Base-by-base conservation (phyloP, 2,888 invertebrate genomes). In the Coleophora flavipennella region DNA sequence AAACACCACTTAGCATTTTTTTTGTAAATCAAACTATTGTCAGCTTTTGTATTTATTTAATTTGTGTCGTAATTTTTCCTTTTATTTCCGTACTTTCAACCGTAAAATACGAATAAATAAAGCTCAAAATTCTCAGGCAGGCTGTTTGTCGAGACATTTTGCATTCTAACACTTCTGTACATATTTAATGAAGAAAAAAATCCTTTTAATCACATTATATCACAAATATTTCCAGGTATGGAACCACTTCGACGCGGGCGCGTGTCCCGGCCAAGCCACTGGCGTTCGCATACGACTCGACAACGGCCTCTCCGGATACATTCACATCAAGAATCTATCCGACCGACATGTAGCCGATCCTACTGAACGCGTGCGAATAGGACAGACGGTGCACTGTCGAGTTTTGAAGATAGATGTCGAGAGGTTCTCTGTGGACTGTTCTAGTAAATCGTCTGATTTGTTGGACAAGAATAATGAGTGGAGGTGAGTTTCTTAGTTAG, bases 391-490 rank as follows among this genome's bases (percentile, higher is more conserved):
- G 37, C 93, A 95, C 68, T 94, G 94, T 53, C 86, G 99, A 28
- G 90, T 99, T 49, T 91, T 91, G n/a, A 98, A 98, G 80, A 97
- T 99, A 34, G 96, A 98, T 54, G 95, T 96, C 0, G 97, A 98
- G 53, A 85, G 95, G 39, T 98, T 98, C 68, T 92, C 92, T 0
- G 93, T 96, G 0, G 97, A 99, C 59, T 93, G 98, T 51, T 96
- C 98, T 0, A 95, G 94, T 1, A 95, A 95, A 59, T 92, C 95
- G 0, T 96, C 96, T 0, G 99, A 99, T 76, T 86, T 99, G 44
- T 77, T 91, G 39, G 97, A 98, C 68, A 92, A 92, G 62, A 95
- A 95, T 67, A 91, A 92, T 49, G 94, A 96, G 58, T 97, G 95
- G 95, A 91, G 90, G 91, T 81, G 25, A 57, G 70, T 55, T 7